A percentile compares a stretch with the other conserved stretches of the same genome.
These are phyloP conservation scores for Drosophila nigricruria DNA, from an alignment of 2,888 invertebrate species.

Conservation along the genomic window DNA sequence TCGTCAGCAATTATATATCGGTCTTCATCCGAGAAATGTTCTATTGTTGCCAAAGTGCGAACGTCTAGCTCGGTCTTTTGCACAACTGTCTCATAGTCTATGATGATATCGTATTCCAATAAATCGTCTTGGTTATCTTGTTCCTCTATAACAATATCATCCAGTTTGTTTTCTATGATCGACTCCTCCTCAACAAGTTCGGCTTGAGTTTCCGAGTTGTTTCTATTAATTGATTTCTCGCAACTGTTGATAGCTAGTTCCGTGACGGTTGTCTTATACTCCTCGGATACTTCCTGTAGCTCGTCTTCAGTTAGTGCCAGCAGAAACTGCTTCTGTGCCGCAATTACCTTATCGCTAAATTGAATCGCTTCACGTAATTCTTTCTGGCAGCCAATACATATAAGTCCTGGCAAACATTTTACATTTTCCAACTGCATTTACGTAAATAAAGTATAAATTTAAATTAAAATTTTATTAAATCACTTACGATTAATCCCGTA, in stretches of 20 bases:
- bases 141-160: conserved; percentile 6
- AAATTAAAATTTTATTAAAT: too few species aligned
- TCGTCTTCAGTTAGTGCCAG: conserved; percentile 38
- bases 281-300: conserved; percentile 30
- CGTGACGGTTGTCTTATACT: conserved; percentile 31
- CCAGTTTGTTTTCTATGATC: conserved; percentile 4
- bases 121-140: conserved; percentile 8
- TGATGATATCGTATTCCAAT: conserved; percentile 42
- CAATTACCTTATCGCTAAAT: conserved; percentile 53
- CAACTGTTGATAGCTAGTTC: conserved; percentile 10
- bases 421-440: conserved; percentile 39
- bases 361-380: conserved; percentile 41
- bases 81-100: conserved; percentile 27
- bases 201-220: background rate
- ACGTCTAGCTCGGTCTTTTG: conserved; percentile 12
- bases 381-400: conserved; percentile 49
- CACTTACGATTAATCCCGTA: conserved; percentile 48
- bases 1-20: conserved; percentile 13
- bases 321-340: conserved; percentile 45
- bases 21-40: background rate
- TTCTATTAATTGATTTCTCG: conserved; percentile 11
- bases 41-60: background rate
- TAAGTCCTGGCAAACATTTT: conserved; percentile 45
- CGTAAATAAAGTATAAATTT: background rate
- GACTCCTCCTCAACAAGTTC: conserved; percentile 20